A percentile compares a stretch with the other conserved stretches of the same genome.
Conservation (phyloP, 2,888 invertebrate species). For the Ormyrus rosae region DNA sequence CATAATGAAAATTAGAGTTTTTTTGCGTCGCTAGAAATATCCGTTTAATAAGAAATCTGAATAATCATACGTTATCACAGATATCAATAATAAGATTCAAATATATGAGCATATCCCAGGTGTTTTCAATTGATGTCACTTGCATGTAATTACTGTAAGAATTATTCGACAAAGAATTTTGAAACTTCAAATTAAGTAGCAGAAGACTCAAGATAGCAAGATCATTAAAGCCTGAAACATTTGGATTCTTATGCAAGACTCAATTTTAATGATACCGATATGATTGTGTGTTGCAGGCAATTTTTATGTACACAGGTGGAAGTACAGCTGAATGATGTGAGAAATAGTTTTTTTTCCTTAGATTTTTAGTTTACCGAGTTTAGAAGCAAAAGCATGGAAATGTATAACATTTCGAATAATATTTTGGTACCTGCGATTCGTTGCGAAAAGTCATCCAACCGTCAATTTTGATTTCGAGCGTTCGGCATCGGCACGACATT, state of each 20-base stretch:
- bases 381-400: too few species aligned
- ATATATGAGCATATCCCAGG: too few species aligned
- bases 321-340: neutral
- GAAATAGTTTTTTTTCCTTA: neutral
- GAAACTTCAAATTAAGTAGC: too few species aligned
- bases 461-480: too few species aligned
- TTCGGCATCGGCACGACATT: too few species aligned
- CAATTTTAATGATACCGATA: neutral
- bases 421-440: too few species aligned
- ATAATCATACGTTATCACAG: slow-evolving; percentile 19
- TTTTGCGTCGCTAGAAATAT: slow-evolving; percentile 15
- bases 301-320: slow-evolving; percentile 37
- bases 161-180: too few species aligned
- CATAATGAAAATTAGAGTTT: slow-evolving; percentile 22
- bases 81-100: slow-evolving; percentile 3
- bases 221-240: neutral
- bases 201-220: too few species aligned
- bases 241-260: slow-evolving; percentile 2
- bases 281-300: neutral
- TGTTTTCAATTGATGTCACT: too few species aligned
- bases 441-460: too few species aligned
- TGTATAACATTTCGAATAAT: too few species aligned
- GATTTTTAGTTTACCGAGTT: neutral
- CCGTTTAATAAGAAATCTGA: slow-evolving; percentile 18
- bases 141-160: too few species aligned